A percentile compares a stretch with the other conserved stretches of the same genome.
Conservation (phyloP, 2,797 vertebrate species). For the Halcyon smyrnensis region DNA sequence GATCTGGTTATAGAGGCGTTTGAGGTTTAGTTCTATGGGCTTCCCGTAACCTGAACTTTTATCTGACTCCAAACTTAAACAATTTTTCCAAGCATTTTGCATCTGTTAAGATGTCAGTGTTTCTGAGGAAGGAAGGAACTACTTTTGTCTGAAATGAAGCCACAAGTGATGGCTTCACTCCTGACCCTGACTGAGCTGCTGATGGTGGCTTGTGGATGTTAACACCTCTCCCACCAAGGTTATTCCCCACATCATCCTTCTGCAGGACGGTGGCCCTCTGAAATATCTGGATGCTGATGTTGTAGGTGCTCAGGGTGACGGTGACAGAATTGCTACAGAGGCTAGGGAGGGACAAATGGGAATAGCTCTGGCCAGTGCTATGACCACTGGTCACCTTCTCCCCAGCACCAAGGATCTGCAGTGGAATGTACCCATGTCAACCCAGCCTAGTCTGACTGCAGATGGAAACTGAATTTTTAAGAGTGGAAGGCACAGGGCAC, state of each 20-base stretch:
- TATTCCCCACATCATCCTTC: not conserved
- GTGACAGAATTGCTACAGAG: not conserved
- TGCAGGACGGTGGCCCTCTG: not conserved
- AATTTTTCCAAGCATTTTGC: not conserved
- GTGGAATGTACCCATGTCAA: not conserved
- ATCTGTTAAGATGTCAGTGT: fast-evolving
- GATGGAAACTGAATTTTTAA: not conserved
- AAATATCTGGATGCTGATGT: fast-evolving
- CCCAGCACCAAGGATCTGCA: not conserved
- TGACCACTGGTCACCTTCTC: not conserved
- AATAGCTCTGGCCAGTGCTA: not conserved
- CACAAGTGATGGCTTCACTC: not conserved
- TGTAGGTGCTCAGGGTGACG: fast-evolving
- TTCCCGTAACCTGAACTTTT: fast-evolving
- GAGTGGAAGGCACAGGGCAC: not conserved
- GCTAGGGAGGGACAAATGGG: not conserved
- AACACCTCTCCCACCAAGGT: too few species aligned
- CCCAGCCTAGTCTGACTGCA: not conserved
- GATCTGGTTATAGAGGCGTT: not conserved
- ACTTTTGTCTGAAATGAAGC: not conserved
- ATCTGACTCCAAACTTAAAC: not conserved
- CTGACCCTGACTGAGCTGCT: fast-evolving
- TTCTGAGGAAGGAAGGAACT: not conserved
- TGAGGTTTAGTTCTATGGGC: not conserved
- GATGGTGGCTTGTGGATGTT: not conserved